Conservation (phyloP, 1,140 invertebrate genomes). For the Heliconius congener region DNA sequence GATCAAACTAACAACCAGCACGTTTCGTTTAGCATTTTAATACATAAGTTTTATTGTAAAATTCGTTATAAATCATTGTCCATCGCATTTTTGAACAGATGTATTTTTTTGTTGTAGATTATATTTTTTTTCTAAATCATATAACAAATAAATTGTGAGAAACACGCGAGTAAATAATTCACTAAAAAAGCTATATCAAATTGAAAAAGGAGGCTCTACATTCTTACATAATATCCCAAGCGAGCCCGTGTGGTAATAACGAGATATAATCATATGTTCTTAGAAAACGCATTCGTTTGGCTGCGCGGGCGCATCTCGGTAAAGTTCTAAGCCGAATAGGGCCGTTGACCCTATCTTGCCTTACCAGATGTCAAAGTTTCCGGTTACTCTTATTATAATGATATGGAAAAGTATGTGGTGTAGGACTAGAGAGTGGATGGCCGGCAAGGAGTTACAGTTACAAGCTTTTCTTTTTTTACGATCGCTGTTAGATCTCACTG, state of each 20-base stretch:
- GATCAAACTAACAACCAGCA: neutral
- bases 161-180: neutral
- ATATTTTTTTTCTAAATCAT: neutral
- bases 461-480: neutral
- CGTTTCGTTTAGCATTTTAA: neutral
- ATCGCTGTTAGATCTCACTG: neutral
- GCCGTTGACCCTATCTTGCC: constrained; percentile 38
- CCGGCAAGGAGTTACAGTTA: constrained; percentile 6
- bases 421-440: constrained; percentile 13
- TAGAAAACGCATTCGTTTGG: constrained; percentile 38
- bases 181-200: neutral
- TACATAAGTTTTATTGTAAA: no score
- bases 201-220: neutral
- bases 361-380: constrained; percentile 41
- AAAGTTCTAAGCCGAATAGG: constrained; percentile 39
- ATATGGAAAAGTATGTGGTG: constrained; percentile 38
- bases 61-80: neutral
- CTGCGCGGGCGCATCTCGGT: constrained; percentile 43
- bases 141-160: neutral
- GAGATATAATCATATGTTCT: constrained; percentile 31
- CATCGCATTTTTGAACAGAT: neutral
- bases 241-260: constrained; percentile 15
- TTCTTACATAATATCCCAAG: constrained; percentile 6
- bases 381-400: constrained; percentile 43
- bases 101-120: neutral